Evolutionary conservation across 2,797 vertebrate genomes (phyloP).

Genomic region (Tangara arthus): DNA sequence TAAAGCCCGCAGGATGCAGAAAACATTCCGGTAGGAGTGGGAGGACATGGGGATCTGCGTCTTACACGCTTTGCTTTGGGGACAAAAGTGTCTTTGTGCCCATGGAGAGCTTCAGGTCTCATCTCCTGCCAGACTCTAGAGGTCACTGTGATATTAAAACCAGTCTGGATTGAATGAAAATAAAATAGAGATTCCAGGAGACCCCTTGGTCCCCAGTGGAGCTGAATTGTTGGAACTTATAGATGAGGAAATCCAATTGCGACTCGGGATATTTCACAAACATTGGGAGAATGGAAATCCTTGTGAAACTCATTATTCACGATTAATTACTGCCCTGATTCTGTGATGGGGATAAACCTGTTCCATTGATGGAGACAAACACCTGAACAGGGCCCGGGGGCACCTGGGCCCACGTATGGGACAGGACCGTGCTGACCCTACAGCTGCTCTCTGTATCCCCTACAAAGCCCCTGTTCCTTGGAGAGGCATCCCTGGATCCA

Average conservation of each 20-base stretch:
- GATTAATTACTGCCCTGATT: not conserved
- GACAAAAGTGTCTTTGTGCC: not conserved
- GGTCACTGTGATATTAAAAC: not conserved
- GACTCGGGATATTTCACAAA: not conserved
- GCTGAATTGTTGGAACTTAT: not conserved
- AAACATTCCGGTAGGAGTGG: not conserved
- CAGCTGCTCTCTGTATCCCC: not conserved
- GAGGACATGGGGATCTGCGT: accelerated
- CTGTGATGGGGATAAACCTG: not conserved
- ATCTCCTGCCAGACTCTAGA: not conserved
- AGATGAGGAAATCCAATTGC: not conserved
- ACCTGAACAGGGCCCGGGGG: not conserved
- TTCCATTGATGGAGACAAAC: not conserved
- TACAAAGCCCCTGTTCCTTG: not conserved
- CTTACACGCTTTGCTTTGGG: accelerated
- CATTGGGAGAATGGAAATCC: not conserved
- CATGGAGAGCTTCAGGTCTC: not conserved
- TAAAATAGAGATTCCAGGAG: not conserved
- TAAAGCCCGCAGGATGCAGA: accelerated
- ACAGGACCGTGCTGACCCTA: accelerated
- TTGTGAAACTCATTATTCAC: slow-evolving; percentile 16
- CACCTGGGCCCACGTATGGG: accelerated
- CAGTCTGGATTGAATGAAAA: not conserved
- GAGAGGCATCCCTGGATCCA: accelerated
- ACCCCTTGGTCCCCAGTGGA: not conserved